phyloP scores from a whole-genome alignment of 2,113 vertebrate genomes.

The Pelecanus crispus region DNA sequence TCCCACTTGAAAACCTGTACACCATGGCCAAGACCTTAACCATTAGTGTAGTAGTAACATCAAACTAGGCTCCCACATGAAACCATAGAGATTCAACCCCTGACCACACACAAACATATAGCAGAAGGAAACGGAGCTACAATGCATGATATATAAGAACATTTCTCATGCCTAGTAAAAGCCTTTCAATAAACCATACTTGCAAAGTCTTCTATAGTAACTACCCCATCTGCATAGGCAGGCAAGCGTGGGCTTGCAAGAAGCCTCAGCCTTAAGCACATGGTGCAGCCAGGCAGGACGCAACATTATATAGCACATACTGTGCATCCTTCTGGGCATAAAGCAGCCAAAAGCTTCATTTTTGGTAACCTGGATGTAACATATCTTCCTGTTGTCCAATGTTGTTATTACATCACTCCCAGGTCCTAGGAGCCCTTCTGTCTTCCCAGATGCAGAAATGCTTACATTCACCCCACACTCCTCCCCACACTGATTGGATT shows the following conservation, averaged over 20 bases:
- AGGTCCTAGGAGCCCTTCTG: background rate
- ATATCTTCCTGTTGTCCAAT: background rate
- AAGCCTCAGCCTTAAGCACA: background rate
- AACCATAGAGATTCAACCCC: background rate
- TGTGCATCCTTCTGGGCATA: background rate
- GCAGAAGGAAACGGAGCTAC: background rate
- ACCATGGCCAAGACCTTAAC: background rate
- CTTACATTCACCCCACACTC: background rate
- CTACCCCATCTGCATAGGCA: background rate
- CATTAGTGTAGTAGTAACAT: background rate
- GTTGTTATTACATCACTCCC: background rate
- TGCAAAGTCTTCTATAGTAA: background rate
- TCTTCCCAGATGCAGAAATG: background rate
- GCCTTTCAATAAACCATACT: background rate
- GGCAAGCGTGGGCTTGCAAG: background rate
- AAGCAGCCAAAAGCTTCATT: background rate
- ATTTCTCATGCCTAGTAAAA: background rate
- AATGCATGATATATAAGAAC: background rate
- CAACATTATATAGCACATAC: background rate
- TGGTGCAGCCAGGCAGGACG: background rate
- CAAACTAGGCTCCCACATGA: background rate
- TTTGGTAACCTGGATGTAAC: background rate
- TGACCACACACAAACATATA: background rate
- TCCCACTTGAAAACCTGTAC: background rate
- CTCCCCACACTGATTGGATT: background rate